Evolutionary conservation across 1,140 invertebrate genomes (phyloP), one percentile per base, ranked within the genome.

Genomic region (Tetramorium simillimum): DNA sequence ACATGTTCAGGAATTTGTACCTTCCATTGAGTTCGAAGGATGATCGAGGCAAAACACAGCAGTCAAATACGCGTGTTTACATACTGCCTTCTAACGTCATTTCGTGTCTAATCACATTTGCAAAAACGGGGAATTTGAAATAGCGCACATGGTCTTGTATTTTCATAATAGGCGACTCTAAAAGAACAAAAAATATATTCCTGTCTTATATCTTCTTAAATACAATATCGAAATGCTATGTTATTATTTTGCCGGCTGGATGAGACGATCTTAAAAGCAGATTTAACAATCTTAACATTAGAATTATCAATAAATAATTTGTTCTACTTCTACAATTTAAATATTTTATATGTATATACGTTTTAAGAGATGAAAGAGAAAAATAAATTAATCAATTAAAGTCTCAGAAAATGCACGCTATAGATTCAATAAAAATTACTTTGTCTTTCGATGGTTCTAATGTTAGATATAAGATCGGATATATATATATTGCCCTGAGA

Each of bases 101-200:
- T 49, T 75, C 18, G 33, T 28, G 18, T 0, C 6, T 1, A 33
- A 33, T 33, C 33, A 4, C 33, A 33, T 33, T 33, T 14, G 12
- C 6, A 4, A 62, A 77, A 62, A 1, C 7, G 16, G 69, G 28
- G 43, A 40, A 70, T 88, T 82, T 76, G 86, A n/a, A n/a, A 33
- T 33, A 33, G 33, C 33, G 33, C 33, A 33, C 73, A 81, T 80
- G 67, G 73, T 73, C 69, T 58, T 88, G 62, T 88, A 53, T 33
- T 33, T 33, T 4, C 3, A 33, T 33, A 82, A 69, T n/a, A 69
- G n/a, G 40, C n/a, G 21, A 2, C 37, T 24, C 12, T 14, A 43
- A 56, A 10, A 12, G 7, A 24, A 24, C 2, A 2, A 16, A 33
- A 28, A 28, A 28, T 28, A 33, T 51, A 16, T 5, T 10, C 53